These are phyloP conservation scores for Bicyclus anynana DNA, from an alignment of 1,140 invertebrate species.

Conservation along the genomic window DNA sequence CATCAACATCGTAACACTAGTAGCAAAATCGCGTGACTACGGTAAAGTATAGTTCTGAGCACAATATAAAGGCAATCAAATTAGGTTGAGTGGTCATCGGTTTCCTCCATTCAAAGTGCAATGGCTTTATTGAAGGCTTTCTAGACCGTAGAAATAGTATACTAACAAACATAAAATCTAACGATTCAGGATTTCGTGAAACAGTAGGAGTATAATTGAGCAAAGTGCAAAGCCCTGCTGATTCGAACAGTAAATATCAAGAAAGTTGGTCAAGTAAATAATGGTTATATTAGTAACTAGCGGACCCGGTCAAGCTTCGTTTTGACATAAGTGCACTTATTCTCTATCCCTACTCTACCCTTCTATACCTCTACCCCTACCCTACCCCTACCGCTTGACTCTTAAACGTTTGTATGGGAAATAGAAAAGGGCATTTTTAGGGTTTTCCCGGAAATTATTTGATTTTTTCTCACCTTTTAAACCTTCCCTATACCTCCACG, in stretches of 20 bases:
- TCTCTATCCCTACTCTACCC: too few relatives aligned
- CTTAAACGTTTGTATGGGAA: too few relatives aligned
- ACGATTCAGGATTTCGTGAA: conserved; percentile 1
- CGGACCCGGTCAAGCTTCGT: too few relatives aligned
- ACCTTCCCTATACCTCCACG: too few relatives aligned
- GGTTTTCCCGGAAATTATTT: too few relatives aligned
- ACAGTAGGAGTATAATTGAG: neutral
- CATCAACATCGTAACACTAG: neutral
- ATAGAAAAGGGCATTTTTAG: too few relatives aligned
- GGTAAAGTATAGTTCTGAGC: conserved; percentile 14
- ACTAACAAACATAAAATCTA: conserved; percentile 8
- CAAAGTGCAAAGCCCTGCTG: neutral
- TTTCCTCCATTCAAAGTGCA: conserved; percentile 27
- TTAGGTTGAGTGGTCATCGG: conserved; percentile 38
- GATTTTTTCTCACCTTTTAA: too few relatives aligned
- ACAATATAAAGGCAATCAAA: conserved; percentile 33
- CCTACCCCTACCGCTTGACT: too few relatives aligned
- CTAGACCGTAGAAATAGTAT: neutral
- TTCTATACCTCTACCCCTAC: too few relatives aligned
- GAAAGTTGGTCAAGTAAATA: neutral
- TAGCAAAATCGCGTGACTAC: conserved; percentile 27
- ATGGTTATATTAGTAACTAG: neutral
- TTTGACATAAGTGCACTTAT: too few relatives aligned
- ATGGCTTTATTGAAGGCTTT: conserved; percentile 24
- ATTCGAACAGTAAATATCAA: neutral